These are phyloP conservation scores for Smittia aterrima DNA, from an alignment of 2,888 invertebrate genomes.

Conservation along the genomic window DNA sequence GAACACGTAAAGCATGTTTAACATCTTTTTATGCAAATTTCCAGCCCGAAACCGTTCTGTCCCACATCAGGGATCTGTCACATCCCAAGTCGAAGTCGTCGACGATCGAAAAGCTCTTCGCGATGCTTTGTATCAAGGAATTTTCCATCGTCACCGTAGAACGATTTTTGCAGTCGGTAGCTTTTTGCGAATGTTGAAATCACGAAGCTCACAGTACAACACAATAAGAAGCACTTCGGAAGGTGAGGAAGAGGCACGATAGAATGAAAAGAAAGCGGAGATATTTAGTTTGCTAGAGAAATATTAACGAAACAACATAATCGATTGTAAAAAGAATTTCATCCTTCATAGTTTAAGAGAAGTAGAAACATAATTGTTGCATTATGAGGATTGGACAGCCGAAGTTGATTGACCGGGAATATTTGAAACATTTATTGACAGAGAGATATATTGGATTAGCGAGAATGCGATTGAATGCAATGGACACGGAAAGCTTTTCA, in stretches of 20 bases:
- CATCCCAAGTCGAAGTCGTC: slow-evolving; percentile 61
- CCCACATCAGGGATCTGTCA: slow-evolving; percentile 62
- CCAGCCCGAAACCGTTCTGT: slow-evolving; percentile 53
- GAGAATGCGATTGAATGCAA: too few relatives aligned
- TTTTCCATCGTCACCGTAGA: slow-evolving; percentile 72
- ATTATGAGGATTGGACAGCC: too few relatives aligned
- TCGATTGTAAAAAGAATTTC: too few relatives aligned
- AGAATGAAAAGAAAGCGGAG: slow-evolving; percentile 44
- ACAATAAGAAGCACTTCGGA: slow-evolving; percentile 62
- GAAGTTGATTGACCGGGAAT: too few relatives aligned
- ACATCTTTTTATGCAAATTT: not conserved
- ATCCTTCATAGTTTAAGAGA: too few relatives aligned
- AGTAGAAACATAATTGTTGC: too few relatives aligned
- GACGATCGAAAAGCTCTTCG: slow-evolving; percentile 68
- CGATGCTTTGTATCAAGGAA: slow-evolving; percentile 73
- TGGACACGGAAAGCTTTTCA: too few relatives aligned
- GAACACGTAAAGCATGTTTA: too few relatives aligned
- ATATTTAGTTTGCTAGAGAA: not conserved
- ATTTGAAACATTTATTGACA: too few relatives aligned
- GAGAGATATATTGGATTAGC: too few relatives aligned
- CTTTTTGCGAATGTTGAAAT: slow-evolving; percentile 70
- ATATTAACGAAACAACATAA: not conserved
- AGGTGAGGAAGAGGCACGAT: slow-evolving; percentile 54
- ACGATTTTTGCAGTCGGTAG: slow-evolving; percentile 75
- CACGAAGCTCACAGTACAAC: slow-evolving; percentile 73